These are phyloP conservation scores for Schlechtendalia chinensis DNA, from an alignment of 1,140 invertebrate genomes.

Conservation along the genomic window DNA sequence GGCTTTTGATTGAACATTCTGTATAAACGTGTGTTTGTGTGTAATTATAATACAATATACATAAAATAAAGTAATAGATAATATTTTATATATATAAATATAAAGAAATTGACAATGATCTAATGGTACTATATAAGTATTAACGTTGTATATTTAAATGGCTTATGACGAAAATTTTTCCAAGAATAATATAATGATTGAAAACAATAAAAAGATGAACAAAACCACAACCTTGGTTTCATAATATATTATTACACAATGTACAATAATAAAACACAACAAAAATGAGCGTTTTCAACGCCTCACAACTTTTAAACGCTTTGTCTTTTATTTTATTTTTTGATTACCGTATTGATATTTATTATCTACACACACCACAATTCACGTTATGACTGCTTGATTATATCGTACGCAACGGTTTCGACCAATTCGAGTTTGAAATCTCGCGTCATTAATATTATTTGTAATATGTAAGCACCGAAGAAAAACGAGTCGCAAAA, in stretches of 20 bases:
- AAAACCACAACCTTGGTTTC: conserved; percentile 36
- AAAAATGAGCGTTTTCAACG: conserved; percentile 15
- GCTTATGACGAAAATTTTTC: not conserved
- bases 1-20: conserved; percentile 10
- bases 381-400: too few species aligned
- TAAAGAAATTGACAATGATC: conserved; percentile 36
- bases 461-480: not conserved
- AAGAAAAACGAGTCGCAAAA: too few species aligned
- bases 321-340: too few species aligned
- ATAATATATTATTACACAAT: conserved; percentile 29
- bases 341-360: too few species aligned
- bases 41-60: not conserved
- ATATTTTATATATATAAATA: not conserved
- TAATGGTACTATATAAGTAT: conserved; percentile 15
- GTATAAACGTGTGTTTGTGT: not conserved
- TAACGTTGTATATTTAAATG: not conserved
- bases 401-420: too few species aligned
- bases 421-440: not conserved
- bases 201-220: not conserved
- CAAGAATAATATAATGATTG: not conserved
- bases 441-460: not conserved
- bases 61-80: conserved; percentile 14
- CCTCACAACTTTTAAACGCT: not conserved
- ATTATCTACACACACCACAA: too few species aligned
- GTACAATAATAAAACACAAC: conserved; percentile 27